Evolutionary conservation across 2,113 vertebrate genomes (phyloP).

Genomic region (Erpornis zantholeuca): DNA sequence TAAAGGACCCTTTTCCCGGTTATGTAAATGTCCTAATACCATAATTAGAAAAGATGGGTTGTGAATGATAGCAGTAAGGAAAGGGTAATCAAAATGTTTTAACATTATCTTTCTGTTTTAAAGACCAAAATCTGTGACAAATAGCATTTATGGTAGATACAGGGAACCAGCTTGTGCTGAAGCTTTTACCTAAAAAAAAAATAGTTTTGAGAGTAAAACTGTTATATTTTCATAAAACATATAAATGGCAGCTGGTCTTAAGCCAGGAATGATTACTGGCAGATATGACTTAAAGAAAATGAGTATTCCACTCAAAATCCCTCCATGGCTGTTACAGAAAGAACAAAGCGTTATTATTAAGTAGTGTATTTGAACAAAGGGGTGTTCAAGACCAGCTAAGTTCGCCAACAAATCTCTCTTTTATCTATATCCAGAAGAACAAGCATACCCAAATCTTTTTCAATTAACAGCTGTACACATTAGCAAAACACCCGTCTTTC

Average conservation of each 20-base stretch:
- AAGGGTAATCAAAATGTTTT: conserved; percentile 77
- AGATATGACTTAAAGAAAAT: conserved; percentile 78
- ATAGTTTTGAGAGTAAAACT: conserved; percentile 63
- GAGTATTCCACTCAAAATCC: conserved; percentile 71
- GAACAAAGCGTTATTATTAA: conserved; percentile 78
- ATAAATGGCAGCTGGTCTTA: conserved; percentile 74
- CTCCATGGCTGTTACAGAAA: conserved; percentile 67
- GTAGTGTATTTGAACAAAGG: conserved; percentile 67
- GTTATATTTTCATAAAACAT: conserved; percentile 79
- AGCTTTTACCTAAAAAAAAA: conserved; percentile 69
- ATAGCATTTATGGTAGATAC: conserved; percentile 64
- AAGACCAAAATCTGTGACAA: conserved; percentile 70
- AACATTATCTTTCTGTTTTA: conserved; percentile 72
- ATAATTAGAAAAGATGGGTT: conserved; percentile 80
- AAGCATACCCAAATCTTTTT: conserved; percentile 64
- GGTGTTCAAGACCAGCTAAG: conserved; percentile 65
- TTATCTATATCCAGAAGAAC: conserved; percentile 64
- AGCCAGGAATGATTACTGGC: conserved; percentile 78
- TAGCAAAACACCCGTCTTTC: conserved; percentile 43
- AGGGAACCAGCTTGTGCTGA: conserved; percentile 55
- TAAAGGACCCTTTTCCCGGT: conserved; percentile 74
- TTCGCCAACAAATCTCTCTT: conserved; percentile 66
- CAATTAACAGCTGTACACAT: conserved; percentile 73
- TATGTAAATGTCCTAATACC: conserved; percentile 80
- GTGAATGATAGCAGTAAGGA: conserved; percentile 71